Evolutionary conservation across 1,140 invertebrate species (phyloP), one percentile per base, ranked within the genome.

Genomic region (Drosophila ercepeae): DNA sequence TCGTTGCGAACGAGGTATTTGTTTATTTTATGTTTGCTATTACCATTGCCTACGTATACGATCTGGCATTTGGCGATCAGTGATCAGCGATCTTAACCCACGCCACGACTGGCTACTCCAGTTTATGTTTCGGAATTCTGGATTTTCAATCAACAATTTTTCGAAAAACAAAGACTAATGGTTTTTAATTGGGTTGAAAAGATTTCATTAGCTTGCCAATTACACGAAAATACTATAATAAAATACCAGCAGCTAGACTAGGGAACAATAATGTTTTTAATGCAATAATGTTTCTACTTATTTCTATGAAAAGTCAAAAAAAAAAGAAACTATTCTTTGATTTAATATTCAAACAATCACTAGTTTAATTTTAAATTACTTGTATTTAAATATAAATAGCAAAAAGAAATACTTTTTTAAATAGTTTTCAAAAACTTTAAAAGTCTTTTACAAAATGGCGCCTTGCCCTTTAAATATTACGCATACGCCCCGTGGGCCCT

Each of bases 1-100:
- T 82, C 76, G 75, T 78, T 78, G 64, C 70, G 77, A 41, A 23
- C 53, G 55, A 13, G 69, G 54, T 76, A 65, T 78, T 83, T 83
- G 82, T 86, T 86, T 88, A 82, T 86, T 88, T 86, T 82, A 75
- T 82, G 75, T 84, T 84, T 75, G 71, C 67, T 23, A 58, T 25
- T 69, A 42, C 39, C 74, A 65, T 71, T 63, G 70, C 60, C 67
- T 57, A 78, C 53, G 54, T 59, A 64, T 59, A 54, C 48, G 55
- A 42, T 71, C 48, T 74, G 76, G 67, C 54, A 73, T 84, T 84
- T 88, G 69, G 82, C 73, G 53, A 88, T 67, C 36, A 21, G 45
- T 34, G 57, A 61, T 72, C 50, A 16, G 39, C 50, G 27, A 46
- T 50, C 41, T 64, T 64, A 64, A 61, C 60, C 60, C 60, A 16